Conservation (phyloP, 2,113 vertebrate genomes). For the Dasyurus viverrinus region DNA sequence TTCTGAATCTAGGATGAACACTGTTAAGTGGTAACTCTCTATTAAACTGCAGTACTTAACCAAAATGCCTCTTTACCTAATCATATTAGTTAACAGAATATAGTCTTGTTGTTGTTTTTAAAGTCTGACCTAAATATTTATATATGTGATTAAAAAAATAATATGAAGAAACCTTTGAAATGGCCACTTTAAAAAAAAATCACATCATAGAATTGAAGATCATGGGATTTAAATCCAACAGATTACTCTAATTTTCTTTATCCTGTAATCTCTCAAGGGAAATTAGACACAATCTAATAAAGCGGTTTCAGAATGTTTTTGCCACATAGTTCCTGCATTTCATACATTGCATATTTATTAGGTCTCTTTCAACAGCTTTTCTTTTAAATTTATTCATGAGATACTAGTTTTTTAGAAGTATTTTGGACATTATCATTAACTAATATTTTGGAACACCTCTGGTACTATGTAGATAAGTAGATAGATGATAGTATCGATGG, state of each 20-base stretch:
- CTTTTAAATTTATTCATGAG: neutral
- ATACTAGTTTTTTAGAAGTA: neutral
- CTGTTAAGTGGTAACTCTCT: neutral
- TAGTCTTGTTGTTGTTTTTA: neutral
- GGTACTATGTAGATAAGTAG: neutral
- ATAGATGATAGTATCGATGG: neutral
- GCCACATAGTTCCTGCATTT: neutral
- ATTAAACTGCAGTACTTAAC: neutral
- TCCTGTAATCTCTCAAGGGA: neutral
- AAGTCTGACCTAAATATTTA: neutral
- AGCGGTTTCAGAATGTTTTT: neutral
- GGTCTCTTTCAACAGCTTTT: neutral
- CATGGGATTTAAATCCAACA: neutral
- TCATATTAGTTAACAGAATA: neutral
- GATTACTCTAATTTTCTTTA: neutral
- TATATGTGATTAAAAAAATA: neutral
- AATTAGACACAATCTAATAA: neutral
- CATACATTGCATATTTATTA: neutral
- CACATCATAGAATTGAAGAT: neutral
- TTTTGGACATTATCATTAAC: neutral
- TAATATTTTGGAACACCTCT: neutral
- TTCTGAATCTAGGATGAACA: neutral
- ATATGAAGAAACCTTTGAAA: neutral
- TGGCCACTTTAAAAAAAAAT: neutral
- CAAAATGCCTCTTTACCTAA: neutral